These are phyloP conservation scores for Mustela nigripes DNA, from an alignment of 2,113 vertebrate genomes.

Conservation along the genomic window DNA sequence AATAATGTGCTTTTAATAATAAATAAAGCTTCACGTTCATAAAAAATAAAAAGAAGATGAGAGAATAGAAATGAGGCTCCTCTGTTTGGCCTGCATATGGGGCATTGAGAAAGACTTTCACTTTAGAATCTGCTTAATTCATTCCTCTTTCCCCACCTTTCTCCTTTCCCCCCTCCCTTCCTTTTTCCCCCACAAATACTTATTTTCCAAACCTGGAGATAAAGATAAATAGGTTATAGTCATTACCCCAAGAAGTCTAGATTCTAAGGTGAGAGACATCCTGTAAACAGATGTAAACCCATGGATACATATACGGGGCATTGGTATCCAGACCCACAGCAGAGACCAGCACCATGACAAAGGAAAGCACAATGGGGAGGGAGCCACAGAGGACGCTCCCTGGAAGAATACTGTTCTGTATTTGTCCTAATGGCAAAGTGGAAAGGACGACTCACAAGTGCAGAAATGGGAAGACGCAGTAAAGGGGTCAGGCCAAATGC, in stretches of 20 bases:
- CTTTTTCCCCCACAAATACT: not conserved
- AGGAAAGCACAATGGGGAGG: not conserved
- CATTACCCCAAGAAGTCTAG: not conserved
- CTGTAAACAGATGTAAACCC: not conserved
- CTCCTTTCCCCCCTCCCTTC: not conserved
- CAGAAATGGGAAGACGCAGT: not conserved
- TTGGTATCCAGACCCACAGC: no score
- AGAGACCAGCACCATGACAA: not conserved
- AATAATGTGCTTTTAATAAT: constrained; percentile 57
- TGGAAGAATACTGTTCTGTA: not conserved
- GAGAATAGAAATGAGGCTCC: constrained; percentile 9
- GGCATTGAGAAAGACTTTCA: not conserved
- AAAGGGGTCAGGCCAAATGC: not conserved
- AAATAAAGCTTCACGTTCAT: constrained; percentile 55
- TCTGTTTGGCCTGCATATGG: not conserved
- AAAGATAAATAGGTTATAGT: not conserved
- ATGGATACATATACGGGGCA: accelerated
- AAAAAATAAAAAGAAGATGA: constrained; percentile 48
- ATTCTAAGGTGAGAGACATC: not conserved
- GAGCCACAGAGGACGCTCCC: not conserved
- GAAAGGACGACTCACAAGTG: not conserved
- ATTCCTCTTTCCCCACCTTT: not conserved
- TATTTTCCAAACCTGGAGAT: constrained; percentile 43
- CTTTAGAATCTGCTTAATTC: constrained; percentile 36
- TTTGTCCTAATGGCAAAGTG: not conserved